Base-by-base conservation (phyloP, 2,113 vertebrate species). In the Bubo scandiacus region DNA sequence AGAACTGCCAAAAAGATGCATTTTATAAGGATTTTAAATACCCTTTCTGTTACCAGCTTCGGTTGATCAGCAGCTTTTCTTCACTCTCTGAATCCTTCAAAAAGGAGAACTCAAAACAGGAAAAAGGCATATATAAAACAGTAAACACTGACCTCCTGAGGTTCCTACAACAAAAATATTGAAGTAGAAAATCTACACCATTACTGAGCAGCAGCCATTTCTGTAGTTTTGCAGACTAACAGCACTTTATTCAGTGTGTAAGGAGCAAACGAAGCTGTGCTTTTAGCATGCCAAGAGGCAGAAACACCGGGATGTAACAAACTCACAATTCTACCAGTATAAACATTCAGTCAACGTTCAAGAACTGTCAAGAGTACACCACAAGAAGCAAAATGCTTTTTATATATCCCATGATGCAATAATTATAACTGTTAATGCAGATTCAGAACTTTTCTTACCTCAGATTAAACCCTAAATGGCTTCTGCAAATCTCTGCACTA, bases 241-340 rank as follows among this genome's bases (percentile, higher is more conserved):
- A 98, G 98, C 97, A 97, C 92, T 97, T 98, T 95, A 97, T 96
- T 97, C 92, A 98, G 97, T 98, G 97, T 97, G 96, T 97, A 96
- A 98, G 97, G 97, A 98, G 97, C 97, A 97, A 97, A 98, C 97
- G 96, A 97, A 98, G 98, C 98, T 91, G 91, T 98, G 98, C 97
- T 97, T 98, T 97, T 98, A 98, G 98, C 98, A 98, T 98, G 98
- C 97, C 98, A 98, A 98, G 97, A 98, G 97, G 98, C 97, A 98
- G 97, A 98, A 98, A 98, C 98, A 98, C 98, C 99, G 99, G 99
- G 99, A 99, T 99, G 99, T 99, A 99, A 99, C 98, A 98, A 98
- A 97, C 95, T 96, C 89, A 98, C 96, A 94, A 98, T 92, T 97
- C 97, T 96, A 96, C 59, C 61, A 81, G 52, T 87, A 97, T 91